Evolutionary conservation across 2,797 vertebrate species (phyloP), one percentile per base, ranked within the genome.

Genomic region (Bradypus variegatus): DNA sequence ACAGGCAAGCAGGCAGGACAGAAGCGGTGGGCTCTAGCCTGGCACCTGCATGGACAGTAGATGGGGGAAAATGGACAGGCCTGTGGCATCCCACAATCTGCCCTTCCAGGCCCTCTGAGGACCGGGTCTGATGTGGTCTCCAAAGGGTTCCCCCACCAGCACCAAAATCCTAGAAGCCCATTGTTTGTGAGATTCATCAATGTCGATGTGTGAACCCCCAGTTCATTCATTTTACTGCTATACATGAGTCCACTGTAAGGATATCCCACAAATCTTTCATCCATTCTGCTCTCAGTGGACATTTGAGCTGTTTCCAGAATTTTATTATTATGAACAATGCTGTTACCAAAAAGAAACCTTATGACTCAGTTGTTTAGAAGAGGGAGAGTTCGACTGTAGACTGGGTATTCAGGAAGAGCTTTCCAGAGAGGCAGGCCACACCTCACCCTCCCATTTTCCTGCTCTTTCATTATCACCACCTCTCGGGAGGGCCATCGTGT

Each of bases 51-150:
- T 33, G 72, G 50, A 21, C 38, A 45, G 48, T 2, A 21, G 41
- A 50, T 4, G 2, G 5, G 5, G 3, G 7, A 58, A 6, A 23
- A 18, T 1, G 6, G 36, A 48, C n/a, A 21, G 23, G 27, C 23
- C 73, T 50, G 53, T 65, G 38, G 67, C 33, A 70, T 13, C 3
- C n/a, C 27, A 38, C 9, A 38, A 15, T 16, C 29, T 62, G 21
- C 41, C 50, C 83, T 15, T 16, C 19, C 11, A 0, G 25, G 79
- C 8, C n/a, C 33, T 80, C 58, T 14, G 2, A 29, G 79, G 36
- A 93, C n/a, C 60, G 62, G 36, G 79, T 50, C 75, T 60, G 33
- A 88, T 25, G 29, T 8, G 36, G n/a, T 45, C 55, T 58, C 48
- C n/a, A 10, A 58, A 80, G 65, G 1, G 45, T n/a, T n/a, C 5